Evolutionary conservation across 2,888 invertebrate genomes (phyloP).

Genomic region (Eupsilia transversa): DNA sequence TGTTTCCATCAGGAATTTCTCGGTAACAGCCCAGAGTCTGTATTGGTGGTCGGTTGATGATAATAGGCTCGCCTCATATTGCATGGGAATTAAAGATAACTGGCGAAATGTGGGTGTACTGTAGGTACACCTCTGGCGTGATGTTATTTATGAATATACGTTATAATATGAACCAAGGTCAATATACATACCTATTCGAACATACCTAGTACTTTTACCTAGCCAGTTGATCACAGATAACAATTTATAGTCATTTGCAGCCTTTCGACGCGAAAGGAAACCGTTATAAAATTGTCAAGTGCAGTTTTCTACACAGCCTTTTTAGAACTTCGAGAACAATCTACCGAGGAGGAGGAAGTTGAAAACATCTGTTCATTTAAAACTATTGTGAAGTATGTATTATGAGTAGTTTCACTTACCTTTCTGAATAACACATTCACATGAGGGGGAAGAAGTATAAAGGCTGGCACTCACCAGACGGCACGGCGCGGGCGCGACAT

Average conservation of each 20-base stretch:
- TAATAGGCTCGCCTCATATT: no score
- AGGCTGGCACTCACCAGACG: background rate
- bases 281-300: slow-evolving; percentile 39
- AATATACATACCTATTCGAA: background rate
- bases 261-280: slow-evolving; percentile 27
- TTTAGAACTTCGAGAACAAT: slow-evolving; percentile 4
- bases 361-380: background rate
- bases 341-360: background rate
- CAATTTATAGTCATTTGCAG: slow-evolving; percentile 20
- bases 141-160: no score
- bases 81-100: no score
- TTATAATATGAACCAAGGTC: no score
- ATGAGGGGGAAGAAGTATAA: background rate
- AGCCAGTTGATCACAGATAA: background rate
- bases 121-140: no score
- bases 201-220: no score
- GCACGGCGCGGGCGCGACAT: background rate
- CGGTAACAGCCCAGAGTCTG: no score
- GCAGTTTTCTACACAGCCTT: slow-evolving; percentile 2
- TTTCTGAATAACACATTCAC: background rate
- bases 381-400: background rate
- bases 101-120: no score
- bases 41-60: no score
- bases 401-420: background rate
- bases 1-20: no score